phyloP scores from a whole-genome alignment of 2,113 vertebrate genomes.

The Eptatretus burgeri region DNA sequence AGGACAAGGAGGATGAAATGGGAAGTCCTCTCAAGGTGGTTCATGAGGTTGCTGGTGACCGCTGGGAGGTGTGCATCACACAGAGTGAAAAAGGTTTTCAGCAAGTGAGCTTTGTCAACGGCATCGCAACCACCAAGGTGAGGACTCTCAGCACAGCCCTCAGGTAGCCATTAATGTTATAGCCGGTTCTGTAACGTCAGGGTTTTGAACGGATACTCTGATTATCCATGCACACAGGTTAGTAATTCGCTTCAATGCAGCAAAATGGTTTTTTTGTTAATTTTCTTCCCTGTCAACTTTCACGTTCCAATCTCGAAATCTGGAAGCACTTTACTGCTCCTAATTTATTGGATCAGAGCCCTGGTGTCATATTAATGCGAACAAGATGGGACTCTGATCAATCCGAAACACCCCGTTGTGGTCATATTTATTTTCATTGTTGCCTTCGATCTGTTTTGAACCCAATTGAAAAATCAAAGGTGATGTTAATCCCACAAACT shows the following conservation, averaged over 20 bases:
- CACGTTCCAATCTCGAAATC: background rate
- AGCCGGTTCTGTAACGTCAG: background rate
- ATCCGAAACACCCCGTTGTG: too few relatives aligned
- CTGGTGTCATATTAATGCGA: too few relatives aligned
- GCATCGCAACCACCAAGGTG: conserved; percentile 97
- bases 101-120: conserved; percentile 95
- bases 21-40: conserved; percentile 78
- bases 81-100: conserved; percentile 94
- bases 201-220: background rate
- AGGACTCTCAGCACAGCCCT: conserved; percentile 10
- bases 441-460: too few relatives aligned
- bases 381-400: too few relatives aligned
- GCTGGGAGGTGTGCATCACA: conserved; percentile 90
- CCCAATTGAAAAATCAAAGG: too few relatives aligned
- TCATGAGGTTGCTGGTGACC: conserved; percentile 61
- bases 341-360: too few relatives aligned
- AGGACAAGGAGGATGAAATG: conserved; percentile 87
- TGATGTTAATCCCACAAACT: too few relatives aligned
- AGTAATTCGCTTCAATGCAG: background rate
- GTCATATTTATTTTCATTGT: too few relatives aligned
- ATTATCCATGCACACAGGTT: background rate
- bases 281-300: background rate
- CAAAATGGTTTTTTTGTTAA: background rate
- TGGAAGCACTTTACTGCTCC: background rate
- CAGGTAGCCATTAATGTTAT: too few relatives aligned